These are phyloP conservation scores for Drosophila picticornis DNA, from an alignment of 2,888 invertebrate species.

Conservation along the genomic window DNA sequence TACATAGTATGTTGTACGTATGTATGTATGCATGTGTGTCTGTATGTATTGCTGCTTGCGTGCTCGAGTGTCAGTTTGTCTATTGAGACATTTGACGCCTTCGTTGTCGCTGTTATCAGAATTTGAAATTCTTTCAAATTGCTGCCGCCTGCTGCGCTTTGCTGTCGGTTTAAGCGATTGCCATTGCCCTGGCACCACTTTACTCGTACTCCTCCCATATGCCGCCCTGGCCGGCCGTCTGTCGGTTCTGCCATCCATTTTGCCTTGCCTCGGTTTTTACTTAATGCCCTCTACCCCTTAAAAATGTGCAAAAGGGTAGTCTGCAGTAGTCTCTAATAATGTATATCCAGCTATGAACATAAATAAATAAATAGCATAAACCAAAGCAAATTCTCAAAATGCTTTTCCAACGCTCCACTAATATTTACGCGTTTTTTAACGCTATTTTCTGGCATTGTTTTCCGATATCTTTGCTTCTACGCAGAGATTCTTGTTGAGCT, in stretches of 20 bases:
- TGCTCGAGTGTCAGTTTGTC: conserved; percentile 66
- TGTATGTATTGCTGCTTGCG: conserved; percentile 49
- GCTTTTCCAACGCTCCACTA: too few species aligned
- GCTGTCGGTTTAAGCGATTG: conserved; percentile 46
- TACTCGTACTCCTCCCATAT: conserved; percentile 18
- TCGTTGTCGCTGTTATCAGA: conserved; percentile 51
- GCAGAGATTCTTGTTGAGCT: not conserved
- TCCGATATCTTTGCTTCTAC: not conserved
- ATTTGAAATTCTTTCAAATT: conserved; percentile 65
- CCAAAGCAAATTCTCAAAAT: not conserved
- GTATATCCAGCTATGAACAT: not conserved
- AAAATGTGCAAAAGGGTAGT: not conserved
- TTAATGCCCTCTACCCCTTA: not conserved
- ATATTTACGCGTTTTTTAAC: not conserved
- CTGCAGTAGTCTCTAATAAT: not conserved
- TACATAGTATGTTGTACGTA: conserved; percentile 7
- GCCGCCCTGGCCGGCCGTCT: not conserved
- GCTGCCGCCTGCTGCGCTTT: conserved; percentile 60
- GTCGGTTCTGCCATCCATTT: conserved; percentile 18
- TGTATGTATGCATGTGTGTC: conserved; percentile 11
- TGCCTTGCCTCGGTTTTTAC: conserved; percentile 36
- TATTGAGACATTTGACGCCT: conserved; percentile 80
- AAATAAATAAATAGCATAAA: not conserved
- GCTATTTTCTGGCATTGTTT: not conserved
- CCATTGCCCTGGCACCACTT: conserved; percentile 52